Percentiles rank a stretch among this genome's conserved stretches.
phyloP scores from a whole-genome alignment of 1,140 invertebrate species.

The Lordiphosa collinella region DNA sequence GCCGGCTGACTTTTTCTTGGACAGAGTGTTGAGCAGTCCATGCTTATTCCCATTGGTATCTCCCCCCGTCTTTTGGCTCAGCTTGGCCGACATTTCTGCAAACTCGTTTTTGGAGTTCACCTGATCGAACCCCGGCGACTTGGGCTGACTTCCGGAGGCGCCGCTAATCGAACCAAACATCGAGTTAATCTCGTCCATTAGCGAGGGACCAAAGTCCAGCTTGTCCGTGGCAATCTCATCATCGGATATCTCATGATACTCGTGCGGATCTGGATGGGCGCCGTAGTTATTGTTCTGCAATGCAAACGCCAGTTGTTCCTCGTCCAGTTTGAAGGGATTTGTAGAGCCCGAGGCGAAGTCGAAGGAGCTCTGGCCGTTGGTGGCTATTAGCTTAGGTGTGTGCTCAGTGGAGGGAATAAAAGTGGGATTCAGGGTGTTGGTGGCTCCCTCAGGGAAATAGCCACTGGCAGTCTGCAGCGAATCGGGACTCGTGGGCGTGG shows the following conservation, averaged over 20 bases:
- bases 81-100: slow-evolving; percentile 84
- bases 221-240: slow-evolving; percentile 85
- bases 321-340: slow-evolving; percentile 71
- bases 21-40: slow-evolving; percentile 42
- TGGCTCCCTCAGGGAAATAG: slow-evolving; percentile 69
- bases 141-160: slow-evolving; percentile 49
- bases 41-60: slow-evolving; percentile 66
- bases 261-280: slow-evolving; percentile 82
- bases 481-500: slow-evolving; percentile 81
- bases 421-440: slow-evolving; percentile 65
- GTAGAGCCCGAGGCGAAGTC: slow-evolving; percentile 64
- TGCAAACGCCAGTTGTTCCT: slow-evolving; percentile 57
- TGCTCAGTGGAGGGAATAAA: slow-evolving; percentile 77
- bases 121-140: slow-evolving; percentile 83
- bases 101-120: slow-evolving; percentile 84
- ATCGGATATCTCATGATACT: slow-evolving; percentile 96
- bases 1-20: slow-evolving; percentile 88
- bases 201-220: slow-evolving; percentile 94
- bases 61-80: slow-evolving; percentile 58
- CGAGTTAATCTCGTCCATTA: slow-evolving; percentile 97
- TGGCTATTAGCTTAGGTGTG: slow-evolving; percentile 67
- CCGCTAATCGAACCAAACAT: slow-evolving; percentile 89
- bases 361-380: slow-evolving; percentile 68
- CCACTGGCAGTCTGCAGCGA: slow-evolving; percentile 80
- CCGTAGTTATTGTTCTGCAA: slow-evolving; percentile 74